These are phyloP conservation scores for Aptenodytes patagonicus DNA, from an alignment of 2,113 vertebrate genomes.

Conservation along the genomic window DNA sequence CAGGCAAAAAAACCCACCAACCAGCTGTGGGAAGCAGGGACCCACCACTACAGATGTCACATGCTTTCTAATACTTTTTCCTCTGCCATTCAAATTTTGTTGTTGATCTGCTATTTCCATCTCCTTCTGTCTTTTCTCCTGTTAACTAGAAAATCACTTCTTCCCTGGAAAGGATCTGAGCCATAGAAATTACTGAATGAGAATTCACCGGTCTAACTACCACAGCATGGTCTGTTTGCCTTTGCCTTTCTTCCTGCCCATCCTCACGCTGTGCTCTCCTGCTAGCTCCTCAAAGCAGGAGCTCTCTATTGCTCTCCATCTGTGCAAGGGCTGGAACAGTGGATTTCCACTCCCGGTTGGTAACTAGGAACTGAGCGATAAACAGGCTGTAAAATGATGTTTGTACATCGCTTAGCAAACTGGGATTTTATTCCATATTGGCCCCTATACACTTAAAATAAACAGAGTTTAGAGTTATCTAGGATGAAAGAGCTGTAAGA, in stretches of 20 bases:
- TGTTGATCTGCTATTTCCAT: background rate
- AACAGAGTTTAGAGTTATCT: constrained; percentile 15
- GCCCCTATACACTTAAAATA: background rate
- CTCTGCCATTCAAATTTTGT: background rate
- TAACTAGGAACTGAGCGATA: background rate
- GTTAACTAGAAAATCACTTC: background rate
- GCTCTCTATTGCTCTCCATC: background rate
- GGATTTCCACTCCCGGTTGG: background rate
- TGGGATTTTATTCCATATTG: constrained; percentile 3
- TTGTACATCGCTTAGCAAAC: constrained; percentile 16
- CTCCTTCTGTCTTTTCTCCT: background rate
- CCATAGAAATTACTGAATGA: background rate
- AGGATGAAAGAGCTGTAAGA: background rate
- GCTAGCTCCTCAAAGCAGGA: background rate
- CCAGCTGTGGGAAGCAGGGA: background rate
- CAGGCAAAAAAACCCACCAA: background rate
- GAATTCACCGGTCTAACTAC: background rate
- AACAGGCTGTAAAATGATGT: constrained; percentile 4
- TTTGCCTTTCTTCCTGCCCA: background rate
- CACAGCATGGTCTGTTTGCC: background rate
- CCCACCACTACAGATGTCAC: background rate
- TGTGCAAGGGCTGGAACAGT: background rate
- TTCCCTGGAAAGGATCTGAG: background rate
- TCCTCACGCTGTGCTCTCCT: rapidly evolving
- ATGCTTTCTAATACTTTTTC: background rate